These are phyloP conservation scores for Bovichtus variegatus DNA, from an alignment of 2,797 vertebrate genomes.

Conservation along the genomic window DNA sequence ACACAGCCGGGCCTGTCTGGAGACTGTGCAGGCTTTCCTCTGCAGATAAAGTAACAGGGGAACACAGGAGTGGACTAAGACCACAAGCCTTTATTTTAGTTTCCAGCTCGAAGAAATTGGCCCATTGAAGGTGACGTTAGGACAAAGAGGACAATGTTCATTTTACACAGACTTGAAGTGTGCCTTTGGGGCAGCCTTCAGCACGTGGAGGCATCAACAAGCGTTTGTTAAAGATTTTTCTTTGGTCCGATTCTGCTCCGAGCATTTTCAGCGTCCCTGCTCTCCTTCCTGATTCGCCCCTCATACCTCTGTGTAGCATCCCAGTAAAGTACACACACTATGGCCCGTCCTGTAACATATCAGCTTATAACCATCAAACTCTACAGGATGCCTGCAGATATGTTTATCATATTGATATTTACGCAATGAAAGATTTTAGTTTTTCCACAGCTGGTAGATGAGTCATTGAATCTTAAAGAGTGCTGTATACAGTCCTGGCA, in stretches of 20 bases:
- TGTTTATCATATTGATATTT: conserved; percentile 89
- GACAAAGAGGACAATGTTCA: conserved; percentile 61
- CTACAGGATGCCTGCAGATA: conserved; percentile 79
- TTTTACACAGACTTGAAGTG: conserved; percentile 79
- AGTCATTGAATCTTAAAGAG: conserved; percentile 72
- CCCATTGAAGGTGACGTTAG: conserved; percentile 47
- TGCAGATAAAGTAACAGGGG: conserved; percentile 25
- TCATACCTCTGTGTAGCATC: conserved; percentile 62
- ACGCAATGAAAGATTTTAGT: conserved; percentile 78
- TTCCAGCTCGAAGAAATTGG: conserved; percentile 50
- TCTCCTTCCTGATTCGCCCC: conserved; percentile 39
- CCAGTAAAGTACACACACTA: conserved; percentile 48
- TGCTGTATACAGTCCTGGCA: conserved; percentile 81
- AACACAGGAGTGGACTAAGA: conserved; percentile 31
- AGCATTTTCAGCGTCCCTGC: conserved; percentile 42
- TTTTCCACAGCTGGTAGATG: conserved; percentile 76
- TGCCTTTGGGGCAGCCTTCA: conserved; percentile 74
- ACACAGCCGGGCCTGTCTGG: conserved; percentile 50
- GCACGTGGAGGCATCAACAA: conserved; percentile 58
- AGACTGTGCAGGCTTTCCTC: conserved; percentile 49
- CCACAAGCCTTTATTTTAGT: conserved; percentile 68
- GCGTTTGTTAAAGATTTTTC: conserved; percentile 64
- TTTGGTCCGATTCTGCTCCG: conserved; percentile 55
- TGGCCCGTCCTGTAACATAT: conserved; percentile 77
- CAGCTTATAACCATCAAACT: conserved; percentile 73